Conservation (phyloP, 2,797 vertebrate species). For the Pseudomugil gertrudae region DNA sequence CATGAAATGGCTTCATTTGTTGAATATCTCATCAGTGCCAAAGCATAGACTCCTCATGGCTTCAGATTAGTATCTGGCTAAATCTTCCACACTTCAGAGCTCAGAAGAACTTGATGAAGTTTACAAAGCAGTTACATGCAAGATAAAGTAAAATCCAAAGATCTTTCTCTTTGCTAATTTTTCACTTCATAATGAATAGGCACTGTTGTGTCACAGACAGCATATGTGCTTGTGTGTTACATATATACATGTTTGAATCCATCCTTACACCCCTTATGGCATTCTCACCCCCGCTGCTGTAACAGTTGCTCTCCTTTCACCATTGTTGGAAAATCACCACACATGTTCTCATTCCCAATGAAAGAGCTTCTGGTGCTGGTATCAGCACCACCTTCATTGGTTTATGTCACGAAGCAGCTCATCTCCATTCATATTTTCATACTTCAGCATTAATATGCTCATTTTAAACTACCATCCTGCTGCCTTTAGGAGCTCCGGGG, state of each 20-base stretch:
- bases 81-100: slow-evolving; percentile 16
- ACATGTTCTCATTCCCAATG: slow-evolving; percentile 67
- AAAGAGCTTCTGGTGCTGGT: neutral
- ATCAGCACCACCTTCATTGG: slow-evolving; percentile 10
- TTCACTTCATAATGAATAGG: slow-evolving; percentile 56
- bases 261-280: slow-evolving; percentile 30
- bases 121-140: slow-evolving; percentile 10
- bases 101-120: slow-evolving; percentile 6
- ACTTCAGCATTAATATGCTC: slow-evolving; percentile 47
- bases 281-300: slow-evolving; percentile 45
- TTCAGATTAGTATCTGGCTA: slow-evolving; percentile 11
- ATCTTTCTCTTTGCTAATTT: slow-evolving; percentile 48
- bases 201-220: slow-evolving; percentile 27
- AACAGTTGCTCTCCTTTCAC: slow-evolving; percentile 65
- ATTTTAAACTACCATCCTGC: slow-evolving; percentile 22
- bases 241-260: slow-evolving; percentile 47
- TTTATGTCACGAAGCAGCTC: slow-evolving; percentile 23
- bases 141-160: slow-evolving; percentile 31
- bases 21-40: slow-evolving; percentile 14
- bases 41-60: slow-evolving; percentile 7
- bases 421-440: slow-evolving; percentile 65
- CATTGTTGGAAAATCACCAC: slow-evolving; percentile 56
- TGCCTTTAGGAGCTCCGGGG: slow-evolving; percentile 40
- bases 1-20: slow-evolving; percentile 33
- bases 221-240: slow-evolving; percentile 37